Conservation (phyloP, 37 sponge, comb jelly and placozoan genomes). For the Haliclona indistincta region DNA sequence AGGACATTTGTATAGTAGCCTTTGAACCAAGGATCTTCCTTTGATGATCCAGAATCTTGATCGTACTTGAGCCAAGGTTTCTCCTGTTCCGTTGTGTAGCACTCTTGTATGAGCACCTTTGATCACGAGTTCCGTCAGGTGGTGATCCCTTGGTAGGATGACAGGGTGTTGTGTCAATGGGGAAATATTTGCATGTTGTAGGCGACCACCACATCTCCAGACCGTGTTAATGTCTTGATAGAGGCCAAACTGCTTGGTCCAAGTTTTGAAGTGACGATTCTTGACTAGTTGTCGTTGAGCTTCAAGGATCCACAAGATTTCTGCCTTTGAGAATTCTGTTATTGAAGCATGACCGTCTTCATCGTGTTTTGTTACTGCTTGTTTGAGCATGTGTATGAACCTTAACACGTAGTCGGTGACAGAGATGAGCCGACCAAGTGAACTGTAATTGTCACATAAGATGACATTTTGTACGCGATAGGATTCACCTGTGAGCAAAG, state of each 20-base stretch:
- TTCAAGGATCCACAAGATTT: slow-evolving; percentile 15
- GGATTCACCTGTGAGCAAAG: background rate
- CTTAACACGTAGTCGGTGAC: slow-evolving; percentile 14
- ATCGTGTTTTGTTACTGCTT: background rate
- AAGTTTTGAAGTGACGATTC: slow-evolving; percentile 4
- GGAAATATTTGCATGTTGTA: slow-evolving; percentile 5
- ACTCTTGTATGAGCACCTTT: slow-evolving; percentile 1
- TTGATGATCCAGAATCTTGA: slow-evolving; percentile 31
- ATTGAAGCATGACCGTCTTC: background rate
- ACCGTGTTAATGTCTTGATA: slow-evolving; percentile 9
- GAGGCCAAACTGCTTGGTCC: slow-evolving; percentile 33
- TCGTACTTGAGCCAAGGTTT: slow-evolving; percentile 28
- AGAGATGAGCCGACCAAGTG: background rate
- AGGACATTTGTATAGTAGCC: slow-evolving; percentile 16
- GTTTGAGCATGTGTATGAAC: background rate
- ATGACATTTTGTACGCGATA: background rate
- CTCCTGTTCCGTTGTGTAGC: slow-evolving; percentile 20
- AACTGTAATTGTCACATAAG: slow-evolving; percentile 26
- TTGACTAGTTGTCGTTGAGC: slow-evolving; percentile 9
- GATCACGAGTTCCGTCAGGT: slow-evolving; percentile 6
- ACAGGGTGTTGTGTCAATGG: slow-evolving; percentile 30
- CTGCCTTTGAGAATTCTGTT: background rate
- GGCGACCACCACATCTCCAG: slow-evolving; percentile 23
- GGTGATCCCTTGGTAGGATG: slow-evolving; percentile 6
- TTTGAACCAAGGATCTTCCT: slow-evolving; percentile 19